phyloP scores from a whole-genome alignment of 2,113 vertebrate species.

The Serilophus lunatus region DNA sequence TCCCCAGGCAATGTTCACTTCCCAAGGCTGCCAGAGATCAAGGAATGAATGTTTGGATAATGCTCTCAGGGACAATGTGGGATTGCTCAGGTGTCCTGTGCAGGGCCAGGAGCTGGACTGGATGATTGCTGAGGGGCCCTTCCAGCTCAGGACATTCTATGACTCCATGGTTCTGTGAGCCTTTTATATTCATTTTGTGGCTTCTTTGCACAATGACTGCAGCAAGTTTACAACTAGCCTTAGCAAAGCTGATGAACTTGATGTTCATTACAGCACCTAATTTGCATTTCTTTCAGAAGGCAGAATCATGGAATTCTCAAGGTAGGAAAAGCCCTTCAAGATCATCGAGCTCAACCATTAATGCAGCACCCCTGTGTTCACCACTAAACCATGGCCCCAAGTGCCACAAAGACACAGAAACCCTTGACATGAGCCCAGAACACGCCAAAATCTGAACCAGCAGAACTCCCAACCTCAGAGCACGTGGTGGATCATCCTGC shows the following conservation, averaged over 20 bases:
- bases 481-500: neutral
- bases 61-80: rapidly evolving
- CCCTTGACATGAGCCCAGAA: neutral
- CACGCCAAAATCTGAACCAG: neutral
- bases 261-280: neutral
- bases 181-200: neutral
- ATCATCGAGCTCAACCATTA: neutral
- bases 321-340: neutral
- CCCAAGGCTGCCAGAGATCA: neutral
- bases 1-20: rapidly evolving
- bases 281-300: neutral
- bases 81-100: neutral
- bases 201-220: neutral
- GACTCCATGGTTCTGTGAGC: neutral
- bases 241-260: neutral
- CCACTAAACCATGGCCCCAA: neutral
- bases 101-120: neutral
- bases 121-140: neutral
- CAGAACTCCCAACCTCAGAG: neutral
- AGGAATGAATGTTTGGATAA: rapidly evolving
- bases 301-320: neutral
- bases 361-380: neutral
- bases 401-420: neutral
- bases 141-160: neutral
- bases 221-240: neutral